These are phyloP conservation scores for Typhlomys cinereus DNA, from an alignment of 2,113 vertebrate genomes.

Conservation along the genomic window DNA sequence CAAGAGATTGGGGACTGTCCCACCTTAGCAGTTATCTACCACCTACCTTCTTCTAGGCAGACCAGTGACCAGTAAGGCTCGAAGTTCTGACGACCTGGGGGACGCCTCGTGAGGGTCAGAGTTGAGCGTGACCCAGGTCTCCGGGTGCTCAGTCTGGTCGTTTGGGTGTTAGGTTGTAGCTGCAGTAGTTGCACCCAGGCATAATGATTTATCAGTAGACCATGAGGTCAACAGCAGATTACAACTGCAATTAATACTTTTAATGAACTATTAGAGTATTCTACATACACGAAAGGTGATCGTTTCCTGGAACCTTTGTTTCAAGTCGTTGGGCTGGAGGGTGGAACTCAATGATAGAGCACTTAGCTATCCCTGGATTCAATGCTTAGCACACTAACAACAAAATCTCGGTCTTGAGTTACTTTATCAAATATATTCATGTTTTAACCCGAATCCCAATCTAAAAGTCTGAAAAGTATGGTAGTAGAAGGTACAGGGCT, in stretches of 20 bases:
- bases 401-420: neutral
- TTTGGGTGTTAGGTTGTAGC: neutral
- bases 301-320: neutral
- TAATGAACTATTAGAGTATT: neutral
- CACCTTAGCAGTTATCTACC: neutral
- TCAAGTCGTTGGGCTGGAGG: neutral
- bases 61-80: neutral
- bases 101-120: slow-evolving; percentile 36
- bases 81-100: neutral
- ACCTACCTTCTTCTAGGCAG: neutral
- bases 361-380: neutral
- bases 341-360: neutral
- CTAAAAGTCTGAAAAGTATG: neutral
- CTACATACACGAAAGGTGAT: neutral
- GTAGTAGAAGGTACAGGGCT: neutral
- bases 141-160: neutral
- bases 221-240: neutral
- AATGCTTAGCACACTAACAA: neutral
- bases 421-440: neutral
- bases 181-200: neutral
- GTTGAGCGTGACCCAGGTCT: neutral
- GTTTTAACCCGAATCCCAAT: slow-evolving; percentile 3
- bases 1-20: neutral
- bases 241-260: neutral
- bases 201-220: neutral